Base-by-base conservation (phyloP, 2,797 vertebrate species). In the Molossus alvarezi region DNA sequence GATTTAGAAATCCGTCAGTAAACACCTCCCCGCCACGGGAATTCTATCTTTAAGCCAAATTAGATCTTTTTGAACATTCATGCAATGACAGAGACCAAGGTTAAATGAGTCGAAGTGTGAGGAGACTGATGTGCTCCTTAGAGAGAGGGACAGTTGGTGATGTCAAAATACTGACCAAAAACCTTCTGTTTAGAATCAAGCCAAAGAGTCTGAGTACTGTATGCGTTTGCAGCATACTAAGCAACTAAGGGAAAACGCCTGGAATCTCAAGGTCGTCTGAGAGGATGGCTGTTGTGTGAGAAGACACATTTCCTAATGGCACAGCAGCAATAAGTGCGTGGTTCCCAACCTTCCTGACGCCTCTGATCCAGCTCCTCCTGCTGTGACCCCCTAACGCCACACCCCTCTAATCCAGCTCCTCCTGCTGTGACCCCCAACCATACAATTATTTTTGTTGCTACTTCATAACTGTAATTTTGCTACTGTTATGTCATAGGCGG, bases 51-150 rank as follows among this genome's bases (percentile, higher is more conserved):
- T 60, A 76, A 85, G 64, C 23, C 53, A 85, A 88, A 91, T 64
- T 29, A 51, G 75, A 41, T 72, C 25, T 60, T 84, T 90, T 79
- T 81, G 51, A 95, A 97, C 92, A 81, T 79, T 11, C 41, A 17
- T 76, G 8, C 53, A 69, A 21, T 82, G 45, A 55, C 58, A 18
- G 37, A 85, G 71, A 65, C 84, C 14, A 60, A 88, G n/a, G 33
- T 75, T 83, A 95, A 88, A 10, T 45, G 69, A 96, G 51, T 11
- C 67, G 60, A 83, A 77, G 2, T 33, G 76, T 60, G n/a, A 95
- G 77, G 58, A 81, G 95, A 81, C 10, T 37, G 33, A 82, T 75
- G 4, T n/a, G 17, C 20, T 60, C 20, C 51, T 51, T 37, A 25
- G 25, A 72, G 29, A 85, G 9, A 48, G 6, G 18, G 9, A 57